A percentile compares a stretch with the other conserved stretches of the same genome.
Evolutionary conservation across 2,113 vertebrate genomes (phyloP).

Genomic region (Macroglossus sobrinus): DNA sequence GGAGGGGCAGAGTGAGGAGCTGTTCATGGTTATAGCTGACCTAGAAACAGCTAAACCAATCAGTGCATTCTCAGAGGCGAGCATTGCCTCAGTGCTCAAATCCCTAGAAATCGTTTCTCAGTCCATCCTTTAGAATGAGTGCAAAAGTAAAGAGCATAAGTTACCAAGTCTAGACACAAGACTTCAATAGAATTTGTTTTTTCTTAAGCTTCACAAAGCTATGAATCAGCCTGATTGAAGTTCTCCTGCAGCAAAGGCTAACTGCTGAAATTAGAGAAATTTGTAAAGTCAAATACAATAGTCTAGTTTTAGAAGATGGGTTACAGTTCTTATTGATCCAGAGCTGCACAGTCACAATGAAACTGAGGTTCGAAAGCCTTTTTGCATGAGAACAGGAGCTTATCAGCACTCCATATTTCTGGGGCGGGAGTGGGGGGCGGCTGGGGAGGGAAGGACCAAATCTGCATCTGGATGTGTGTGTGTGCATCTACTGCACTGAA

Average conservation of each 20-base stretch:
- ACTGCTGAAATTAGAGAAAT: background rate
- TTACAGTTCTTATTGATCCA: background rate
- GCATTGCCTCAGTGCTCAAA: no score
- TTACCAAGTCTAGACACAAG: background rate
- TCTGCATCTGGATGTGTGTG: fast-evolving
- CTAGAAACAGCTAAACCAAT: background rate
- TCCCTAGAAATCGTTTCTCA: background rate
- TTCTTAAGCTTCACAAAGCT: background rate
- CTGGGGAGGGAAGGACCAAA: fast-evolving
- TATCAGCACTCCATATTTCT: no score
- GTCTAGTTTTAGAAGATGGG: background rate
- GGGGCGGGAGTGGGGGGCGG: fast-evolving
- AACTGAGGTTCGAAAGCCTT: background rate
- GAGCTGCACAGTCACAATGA: background rate
- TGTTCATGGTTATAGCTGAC: background rate
- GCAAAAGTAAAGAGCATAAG: background rate
- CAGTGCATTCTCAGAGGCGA: background rate
- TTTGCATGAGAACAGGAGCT: background rate
- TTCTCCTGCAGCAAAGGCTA: background rate
- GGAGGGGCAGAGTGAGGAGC: background rate
- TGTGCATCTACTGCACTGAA: background rate
- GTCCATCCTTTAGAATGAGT: background rate
- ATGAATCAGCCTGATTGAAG: background rate
- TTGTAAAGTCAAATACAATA: background rate
- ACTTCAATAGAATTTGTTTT: background rate